Evolutionary conservation across 92 coral and sea anemone genomes (phyloP).

Genomic region (Diadumene lineata): DNA sequence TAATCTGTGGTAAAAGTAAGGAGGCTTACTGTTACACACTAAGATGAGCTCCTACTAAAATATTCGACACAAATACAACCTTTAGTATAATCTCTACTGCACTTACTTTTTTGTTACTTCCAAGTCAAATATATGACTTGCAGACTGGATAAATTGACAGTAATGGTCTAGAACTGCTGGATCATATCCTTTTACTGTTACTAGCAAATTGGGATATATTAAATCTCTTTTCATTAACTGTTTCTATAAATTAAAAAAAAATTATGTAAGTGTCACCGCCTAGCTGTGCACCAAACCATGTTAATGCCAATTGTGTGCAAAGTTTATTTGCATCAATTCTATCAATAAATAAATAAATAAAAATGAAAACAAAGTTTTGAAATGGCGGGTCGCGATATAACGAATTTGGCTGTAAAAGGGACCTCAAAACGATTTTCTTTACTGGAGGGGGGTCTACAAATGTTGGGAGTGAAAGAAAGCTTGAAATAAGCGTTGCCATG

Average conservation of each 20-base stretch:
- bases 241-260: slow-evolving; percentile 19
- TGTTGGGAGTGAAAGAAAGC: too few relatives aligned
- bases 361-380: too few relatives aligned
- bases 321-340: not conserved
- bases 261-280: not conserved
- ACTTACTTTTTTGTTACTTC: slow-evolving; percentile 87
- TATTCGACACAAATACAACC: too few relatives aligned
- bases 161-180: slow-evolving; percentile 73
- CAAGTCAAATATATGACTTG: slow-evolving; percentile 77
- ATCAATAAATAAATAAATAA: too few relatives aligned
- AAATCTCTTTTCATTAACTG: slow-evolving; percentile 50
- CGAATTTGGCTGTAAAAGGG: too few relatives aligned
- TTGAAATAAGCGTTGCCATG: too few relatives aligned
- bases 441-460: not conserved
- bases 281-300: not conserved
- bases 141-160: slow-evolving; percentile 80
- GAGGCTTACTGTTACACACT: too few relatives aligned
- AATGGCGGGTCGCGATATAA: too few relatives aligned
- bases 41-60: too few relatives aligned
- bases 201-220: slow-evolving; percentile 75
- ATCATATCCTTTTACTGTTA: slow-evolving; percentile 86
- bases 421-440: not conserved
- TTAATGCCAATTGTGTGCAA: not conserved
- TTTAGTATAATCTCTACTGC: too few relatives aligned
- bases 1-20: too few relatives aligned